Evolutionary conservation across 2,797 vertebrate genomes (phyloP), one percentile per base, ranked within the genome.

Genomic region (Enteromius paludinosus): DNA sequence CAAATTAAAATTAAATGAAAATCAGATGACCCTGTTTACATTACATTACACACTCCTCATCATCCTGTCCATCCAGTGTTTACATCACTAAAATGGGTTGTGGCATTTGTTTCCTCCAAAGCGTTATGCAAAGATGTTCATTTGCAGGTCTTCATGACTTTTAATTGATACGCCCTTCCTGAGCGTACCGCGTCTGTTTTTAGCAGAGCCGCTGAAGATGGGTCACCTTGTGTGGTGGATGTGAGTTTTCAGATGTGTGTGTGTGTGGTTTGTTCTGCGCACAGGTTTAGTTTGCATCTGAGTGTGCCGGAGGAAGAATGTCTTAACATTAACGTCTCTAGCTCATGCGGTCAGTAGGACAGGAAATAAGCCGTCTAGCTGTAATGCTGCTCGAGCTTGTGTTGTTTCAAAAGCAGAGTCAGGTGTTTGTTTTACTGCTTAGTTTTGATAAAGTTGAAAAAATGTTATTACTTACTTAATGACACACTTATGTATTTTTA

Each of bases 341-440:
- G 54, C 64, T 52, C 23, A n/a, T 76, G 71, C 20, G 68, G 73
- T 75, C 35, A 5, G 25, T 56, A 68, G 47, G 76, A 75, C 70
- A 83, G 83, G 85, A 88, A 83, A 41, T 72, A 15, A 74, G 83
- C 41, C 61, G 70, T 61, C 23, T 82, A 35, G n/a, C 17, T 9
- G 28, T 65, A 28, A 18, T 28, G 33, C 73, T 73, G 68, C 78
- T 77, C 33, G 11, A 75, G n/a, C 30, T 18, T 25, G 23, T 1
- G 35, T 8, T 25, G 52, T 47, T 33, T 78, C 45, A 20, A 11
- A 59, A 20, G 47, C 18, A 18, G n/a, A 5, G 3, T 20, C 52
- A 20, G 35, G 23, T 20, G 18, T 18, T 28, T 8, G 11, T 41
- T 62, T 77, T 18, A 5, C 56, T 28, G 25, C 15, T 7, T 3